A percentile compares a stretch with the other conserved stretches of the same genome.
Conservation (phyloP, 2,113 vertebrate genomes). For the Thymallus thymallus region DNA sequence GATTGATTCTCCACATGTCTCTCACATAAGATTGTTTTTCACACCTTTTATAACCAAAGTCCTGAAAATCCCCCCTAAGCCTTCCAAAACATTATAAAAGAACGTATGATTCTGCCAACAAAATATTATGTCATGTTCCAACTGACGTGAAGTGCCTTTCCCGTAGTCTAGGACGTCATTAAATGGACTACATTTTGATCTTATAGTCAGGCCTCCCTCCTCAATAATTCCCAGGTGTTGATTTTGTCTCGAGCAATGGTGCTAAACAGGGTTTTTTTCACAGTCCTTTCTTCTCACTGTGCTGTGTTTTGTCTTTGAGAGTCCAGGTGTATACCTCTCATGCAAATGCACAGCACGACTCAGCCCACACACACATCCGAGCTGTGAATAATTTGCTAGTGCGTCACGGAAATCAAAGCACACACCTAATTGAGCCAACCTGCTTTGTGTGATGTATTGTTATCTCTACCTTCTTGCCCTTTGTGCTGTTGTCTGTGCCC, state of each 20-base stretch:
- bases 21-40: constrained; percentile 30
- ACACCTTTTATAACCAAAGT: constrained; percentile 25
- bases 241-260: not conserved
- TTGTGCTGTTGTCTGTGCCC: too few species aligned
- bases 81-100: constrained; percentile 32
- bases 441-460: too few species aligned
- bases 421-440: constrained; percentile 31
- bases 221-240: not conserved
- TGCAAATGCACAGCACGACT: not conserved
- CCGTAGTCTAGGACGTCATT: constrained; percentile 1
- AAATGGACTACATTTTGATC: constrained; percentile 24
- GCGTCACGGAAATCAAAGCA: constrained; percentile 16
- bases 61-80: constrained; percentile 25
- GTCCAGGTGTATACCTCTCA: constrained; percentile 24
- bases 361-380: not conserved
- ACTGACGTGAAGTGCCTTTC: constrained; percentile 19
- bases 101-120: constrained; percentile 44
- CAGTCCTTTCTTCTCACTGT: not conserved
- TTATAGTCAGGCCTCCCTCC: constrained; percentile 6
- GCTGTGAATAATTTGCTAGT: constrained; percentile 18
- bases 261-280: not conserved
- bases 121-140: constrained; percentile 44
- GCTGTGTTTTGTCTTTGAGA: not conserved
- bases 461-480: too few species aligned
- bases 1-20: constrained; percentile 38